phyloP scores from a whole-genome alignment of 2,888 invertebrate genomes.

The Nemurella pictetii region DNA sequence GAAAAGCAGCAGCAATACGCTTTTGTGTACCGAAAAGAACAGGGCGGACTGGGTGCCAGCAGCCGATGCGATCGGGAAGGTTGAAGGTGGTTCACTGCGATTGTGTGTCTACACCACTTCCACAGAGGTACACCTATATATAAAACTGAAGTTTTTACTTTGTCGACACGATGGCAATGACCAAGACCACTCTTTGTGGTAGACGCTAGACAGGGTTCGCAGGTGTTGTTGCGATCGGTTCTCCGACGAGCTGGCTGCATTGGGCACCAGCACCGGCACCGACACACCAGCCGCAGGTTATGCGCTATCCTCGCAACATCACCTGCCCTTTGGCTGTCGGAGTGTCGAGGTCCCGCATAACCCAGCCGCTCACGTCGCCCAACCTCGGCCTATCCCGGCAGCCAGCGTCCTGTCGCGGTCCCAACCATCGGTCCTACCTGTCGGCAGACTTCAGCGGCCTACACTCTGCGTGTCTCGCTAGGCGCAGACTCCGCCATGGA shows the following conservation, averaged over 20 bases:
- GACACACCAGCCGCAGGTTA: not conserved
- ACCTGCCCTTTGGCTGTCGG: not conserved
- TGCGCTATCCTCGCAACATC: no score
- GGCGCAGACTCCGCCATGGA: not conserved
- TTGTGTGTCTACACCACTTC: no score
- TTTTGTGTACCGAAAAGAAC: not conserved
- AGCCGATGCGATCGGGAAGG: conserved; percentile 10
- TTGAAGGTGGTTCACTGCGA: conserved; percentile 29
- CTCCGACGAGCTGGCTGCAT: conserved; percentile 1
- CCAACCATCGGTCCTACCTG: not conserved
- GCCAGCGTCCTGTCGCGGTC: no score
- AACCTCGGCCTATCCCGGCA: not conserved
- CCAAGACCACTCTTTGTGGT: conserved; percentile 14
- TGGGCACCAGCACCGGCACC: conserved; percentile 16
- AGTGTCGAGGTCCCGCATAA: not conserved
- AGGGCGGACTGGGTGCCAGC: not conserved
- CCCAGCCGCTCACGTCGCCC: not conserved
- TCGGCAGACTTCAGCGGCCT: not conserved
- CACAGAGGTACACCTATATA: not conserved
- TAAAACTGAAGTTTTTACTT: conserved; percentile 3
- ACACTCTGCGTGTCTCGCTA: not conserved
- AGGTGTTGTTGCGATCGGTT: conserved; percentile 28
- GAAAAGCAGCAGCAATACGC: not conserved
- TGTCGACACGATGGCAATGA: conserved; percentile 21
- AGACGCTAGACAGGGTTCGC: conserved; percentile 6